phyloP scores from a whole-genome alignment of 2,797 vertebrate genomes.

The Coracias cyanogaster region DNA sequence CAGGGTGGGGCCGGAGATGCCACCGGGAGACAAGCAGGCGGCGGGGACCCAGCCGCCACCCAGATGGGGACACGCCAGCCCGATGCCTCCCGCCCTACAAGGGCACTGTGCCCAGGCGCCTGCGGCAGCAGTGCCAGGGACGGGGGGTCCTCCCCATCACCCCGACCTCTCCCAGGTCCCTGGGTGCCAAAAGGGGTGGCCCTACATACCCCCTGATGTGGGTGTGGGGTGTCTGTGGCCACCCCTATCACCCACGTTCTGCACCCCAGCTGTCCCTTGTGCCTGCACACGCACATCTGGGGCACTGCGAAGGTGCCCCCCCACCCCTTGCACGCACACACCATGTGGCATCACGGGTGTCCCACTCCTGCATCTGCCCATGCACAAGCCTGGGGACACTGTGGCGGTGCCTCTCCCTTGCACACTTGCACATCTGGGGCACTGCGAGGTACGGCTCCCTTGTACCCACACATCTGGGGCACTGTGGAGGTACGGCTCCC shows the following conservation, averaged over 20 bases:
- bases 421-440: not conserved
- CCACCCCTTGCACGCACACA: not conserved
- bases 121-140: not conserved
- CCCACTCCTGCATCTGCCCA: not conserved
- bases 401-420: not conserved
- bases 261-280: not conserved
- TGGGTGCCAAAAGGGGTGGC: not conserved
- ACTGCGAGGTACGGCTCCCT: not conserved
- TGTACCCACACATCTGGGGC: not conserved
- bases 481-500: not conserved
- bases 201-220: rapidly evolving
- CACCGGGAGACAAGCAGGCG: constrained; percentile 50
- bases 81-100: not conserved
- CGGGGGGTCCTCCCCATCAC: not conserved
- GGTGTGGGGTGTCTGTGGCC: not conserved
- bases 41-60: constrained; percentile 37
- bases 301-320: not conserved
- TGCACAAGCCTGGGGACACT: not conserved
- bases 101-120: not conserved
- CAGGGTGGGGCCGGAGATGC: constrained; percentile 68
- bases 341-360: not conserved
- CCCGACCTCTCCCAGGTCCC: not conserved
- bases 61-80: constrained; percentile 23
- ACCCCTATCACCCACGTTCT: not conserved
- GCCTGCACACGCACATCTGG: not conserved